Conservation (phyloP, 2,113 vertebrate species). For the Isurus oxyrinchus region DNA sequence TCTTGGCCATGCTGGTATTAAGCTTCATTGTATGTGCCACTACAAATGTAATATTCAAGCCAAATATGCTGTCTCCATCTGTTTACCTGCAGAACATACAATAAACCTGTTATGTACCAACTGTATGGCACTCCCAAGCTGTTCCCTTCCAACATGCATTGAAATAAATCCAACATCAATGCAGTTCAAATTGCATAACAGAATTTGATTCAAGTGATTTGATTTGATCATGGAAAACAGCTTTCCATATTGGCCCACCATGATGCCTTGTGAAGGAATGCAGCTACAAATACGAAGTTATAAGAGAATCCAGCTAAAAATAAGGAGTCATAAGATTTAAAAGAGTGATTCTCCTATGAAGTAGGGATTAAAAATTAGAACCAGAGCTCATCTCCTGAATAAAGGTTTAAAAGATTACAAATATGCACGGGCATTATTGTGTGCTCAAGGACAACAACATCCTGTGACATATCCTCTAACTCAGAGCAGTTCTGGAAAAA, state of each 20-base stretch:
- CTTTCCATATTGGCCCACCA: background rate
- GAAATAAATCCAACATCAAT: background rate
- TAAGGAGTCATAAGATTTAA: too few relatives aligned
- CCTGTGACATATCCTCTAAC: too few relatives aligned
- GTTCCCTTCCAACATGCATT: background rate
- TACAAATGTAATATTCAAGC: background rate
- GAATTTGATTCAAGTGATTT: background rate
- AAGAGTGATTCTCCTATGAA: too few relatives aligned
- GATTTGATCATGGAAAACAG: background rate
- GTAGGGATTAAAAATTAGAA: too few relatives aligned
- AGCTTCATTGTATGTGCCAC: background rate
- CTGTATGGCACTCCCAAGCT: too few relatives aligned
- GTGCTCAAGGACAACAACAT: too few relatives aligned
- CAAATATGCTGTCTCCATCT: background rate
- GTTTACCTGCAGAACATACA: background rate
- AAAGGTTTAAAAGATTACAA: too few relatives aligned
- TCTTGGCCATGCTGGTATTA: background rate
- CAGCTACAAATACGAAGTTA: too few relatives aligned
- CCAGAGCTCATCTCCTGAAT: too few relatives aligned
- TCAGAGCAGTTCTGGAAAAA: too few relatives aligned
- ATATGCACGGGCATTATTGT: too few relatives aligned
- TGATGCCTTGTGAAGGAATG: background rate
- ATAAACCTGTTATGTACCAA: background rate
- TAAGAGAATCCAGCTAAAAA: too few relatives aligned
- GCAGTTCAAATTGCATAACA: background rate